Base-by-base conservation (phyloP, 2,113 vertebrate species). In the Sylvietta virens region DNA sequence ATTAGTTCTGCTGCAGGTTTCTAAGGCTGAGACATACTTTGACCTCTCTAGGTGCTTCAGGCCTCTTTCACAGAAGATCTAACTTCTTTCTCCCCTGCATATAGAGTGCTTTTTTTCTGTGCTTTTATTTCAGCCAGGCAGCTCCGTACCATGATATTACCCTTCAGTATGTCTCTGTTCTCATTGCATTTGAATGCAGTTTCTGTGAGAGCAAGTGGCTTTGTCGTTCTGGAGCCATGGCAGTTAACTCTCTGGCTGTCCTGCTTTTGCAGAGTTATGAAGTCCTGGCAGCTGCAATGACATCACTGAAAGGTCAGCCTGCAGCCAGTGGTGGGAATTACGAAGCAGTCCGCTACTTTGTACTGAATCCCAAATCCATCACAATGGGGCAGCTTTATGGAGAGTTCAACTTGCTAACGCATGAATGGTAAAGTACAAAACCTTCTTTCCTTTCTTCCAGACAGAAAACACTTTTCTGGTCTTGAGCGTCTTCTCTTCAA, bases 301-400 rank as follows among this genome's bases (percentile, higher is more conserved):
- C 99, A 0, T 98, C 96, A 15, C 97, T 99, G 85, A 98, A 98
- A 97, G 99, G 98, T 73, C 98, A 99, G 92, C 98, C 98, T 6
- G 98, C 98, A 72, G 98, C 98, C 91, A 98, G 98, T 4, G 98
- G 99, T 10, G 99, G 98, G 26, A 96, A 97, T 86, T 99, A 99
- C 1, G 98, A 99, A 94, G 97, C 96, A 3, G 98, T 99, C 94
- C 97, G 88, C 27, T 98, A 97, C 66, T 98, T 97, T 27, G 97
- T 99, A 45, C 98, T 99, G 96, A 99, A 99, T 97, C 99, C 99
- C 83, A 99, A 99, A 96, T 99, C 99, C 82, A 98, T 99, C 97
- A 99, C 99, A 17, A 99, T 99, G 99, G 99, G 99, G 27, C 99
- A 99, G 97, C 98, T 99, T 44, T 99, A 99, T 5, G 99, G 99